A percentile compares a stretch with the other conserved stretches of the same genome.
phyloP scores from a whole-genome alignment of 2,113 vertebrate genomes.

The Chionomys nivalis region DNA sequence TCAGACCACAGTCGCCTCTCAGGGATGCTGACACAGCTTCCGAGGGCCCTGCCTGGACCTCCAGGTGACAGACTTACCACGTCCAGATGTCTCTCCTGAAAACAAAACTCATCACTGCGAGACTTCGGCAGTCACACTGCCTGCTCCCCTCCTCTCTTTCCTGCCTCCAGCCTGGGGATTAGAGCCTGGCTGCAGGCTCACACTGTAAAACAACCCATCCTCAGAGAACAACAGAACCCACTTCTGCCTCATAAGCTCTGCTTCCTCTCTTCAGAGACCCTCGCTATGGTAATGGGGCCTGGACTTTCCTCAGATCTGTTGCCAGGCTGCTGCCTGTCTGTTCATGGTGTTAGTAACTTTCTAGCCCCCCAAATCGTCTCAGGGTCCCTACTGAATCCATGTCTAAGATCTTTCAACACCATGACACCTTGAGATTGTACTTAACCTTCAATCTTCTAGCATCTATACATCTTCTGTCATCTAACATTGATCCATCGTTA shows the following conservation, averaged over 20 bases:
- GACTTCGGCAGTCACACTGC: neutral
- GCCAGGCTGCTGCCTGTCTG: neutral
- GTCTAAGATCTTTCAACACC: neutral
- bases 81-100: neutral
- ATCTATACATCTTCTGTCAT: neutral
- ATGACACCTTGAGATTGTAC: neutral
- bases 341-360: neutral
- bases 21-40: neutral
- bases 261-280: neutral
- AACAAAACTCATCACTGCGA: neutral
- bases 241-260: neutral
- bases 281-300: neutral
- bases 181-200: neutral
- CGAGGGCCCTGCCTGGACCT: neutral
- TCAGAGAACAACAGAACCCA: neutral
- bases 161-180: neutral
- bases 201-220: neutral
- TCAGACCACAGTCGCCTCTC: neutral
- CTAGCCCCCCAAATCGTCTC: neutral
- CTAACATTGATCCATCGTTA: neutral
- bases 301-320: neutral
- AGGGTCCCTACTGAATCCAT: neutral
- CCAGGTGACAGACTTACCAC: neutral
- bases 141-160: neutral
- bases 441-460: neutral